Evolutionary conservation across 92 coral and sea anemone genomes (phyloP).

Genomic region (Phymanthus crucifer): DNA sequence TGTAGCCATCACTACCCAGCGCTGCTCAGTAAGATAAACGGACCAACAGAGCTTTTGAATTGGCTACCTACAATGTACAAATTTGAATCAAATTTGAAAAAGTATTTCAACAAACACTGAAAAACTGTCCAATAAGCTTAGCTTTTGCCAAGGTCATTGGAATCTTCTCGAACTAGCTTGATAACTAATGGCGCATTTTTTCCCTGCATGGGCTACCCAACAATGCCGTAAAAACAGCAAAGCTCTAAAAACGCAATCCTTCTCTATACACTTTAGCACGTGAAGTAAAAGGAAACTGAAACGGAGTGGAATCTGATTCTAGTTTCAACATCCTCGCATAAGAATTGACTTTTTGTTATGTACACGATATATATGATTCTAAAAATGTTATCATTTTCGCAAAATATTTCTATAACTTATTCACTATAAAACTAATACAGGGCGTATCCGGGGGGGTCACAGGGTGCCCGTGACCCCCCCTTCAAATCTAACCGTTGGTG

Average conservation of each 20-base stretch:
- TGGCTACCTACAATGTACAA: not conserved
- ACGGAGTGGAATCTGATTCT: too few species aligned
- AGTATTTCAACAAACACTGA: too few species aligned
- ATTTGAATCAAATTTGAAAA: not conserved
- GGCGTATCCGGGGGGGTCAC: too few species aligned
- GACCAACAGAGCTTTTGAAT: not conserved
- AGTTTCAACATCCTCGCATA: not conserved
- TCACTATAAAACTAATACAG: not conserved
- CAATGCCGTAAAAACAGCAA: not conserved
- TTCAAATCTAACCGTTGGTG: too few species aligned
- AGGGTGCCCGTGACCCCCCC: too few species aligned
- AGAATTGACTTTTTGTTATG: not conserved
- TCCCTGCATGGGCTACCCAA: conserved; percentile 26
- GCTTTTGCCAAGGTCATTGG: not conserved
- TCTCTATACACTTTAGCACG: too few species aligned
- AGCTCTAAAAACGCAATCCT: not conserved
- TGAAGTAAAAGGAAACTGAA: too few species aligned
- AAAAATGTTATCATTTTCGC: not conserved
- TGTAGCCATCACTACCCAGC: not conserved
- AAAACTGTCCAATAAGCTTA: not conserved
- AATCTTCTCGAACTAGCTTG: not conserved
- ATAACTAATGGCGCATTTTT: conserved; percentile 13
- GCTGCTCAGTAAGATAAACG: not conserved
- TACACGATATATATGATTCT: not conserved
- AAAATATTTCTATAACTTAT: conserved; percentile 18